Percentiles rank a stretch among this genome's conserved stretches.
Conservation (phyloP, 35 echinoderm and acorn worm species). For the Strongylocentrotus purpuratus region DNA sequence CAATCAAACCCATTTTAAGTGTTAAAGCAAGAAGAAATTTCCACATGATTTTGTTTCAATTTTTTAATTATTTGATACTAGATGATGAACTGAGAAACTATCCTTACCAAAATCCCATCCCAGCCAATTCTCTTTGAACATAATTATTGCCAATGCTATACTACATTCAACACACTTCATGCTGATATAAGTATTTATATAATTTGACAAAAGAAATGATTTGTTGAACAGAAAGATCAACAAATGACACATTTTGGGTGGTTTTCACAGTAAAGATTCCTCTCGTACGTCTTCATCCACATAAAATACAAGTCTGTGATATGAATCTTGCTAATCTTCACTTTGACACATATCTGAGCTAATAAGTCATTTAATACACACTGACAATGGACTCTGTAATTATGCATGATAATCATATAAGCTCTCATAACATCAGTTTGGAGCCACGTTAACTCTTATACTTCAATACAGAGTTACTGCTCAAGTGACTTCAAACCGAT, state of each 20-base stretch:
- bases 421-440: background rate
- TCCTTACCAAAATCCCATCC: too few species aligned
- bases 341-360: background rate
- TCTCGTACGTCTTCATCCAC: background rate
- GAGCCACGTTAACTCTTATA: too few species aligned
- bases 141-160: background rate
- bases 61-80: too few species aligned
- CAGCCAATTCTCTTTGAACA: background rate
- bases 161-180: slow-evolving; percentile 11
- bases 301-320: background rate
- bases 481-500: too few species aligned
- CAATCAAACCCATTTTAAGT: too few species aligned
- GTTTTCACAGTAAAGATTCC: background rate
- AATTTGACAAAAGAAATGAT: background rate
- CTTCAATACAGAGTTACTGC: too few species aligned
- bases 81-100: too few species aligned
- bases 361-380: background rate
- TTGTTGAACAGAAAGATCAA: background rate
- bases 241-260: background rate
- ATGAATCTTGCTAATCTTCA: background rate
- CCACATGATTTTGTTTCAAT: too few species aligned
- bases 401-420: background rate
- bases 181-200: background rate
- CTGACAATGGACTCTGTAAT: background rate
- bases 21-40: too few species aligned